phyloP scores from a whole-genome alignment of 2,888 invertebrate genomes.

The Heteromurus nitidus region DNA sequence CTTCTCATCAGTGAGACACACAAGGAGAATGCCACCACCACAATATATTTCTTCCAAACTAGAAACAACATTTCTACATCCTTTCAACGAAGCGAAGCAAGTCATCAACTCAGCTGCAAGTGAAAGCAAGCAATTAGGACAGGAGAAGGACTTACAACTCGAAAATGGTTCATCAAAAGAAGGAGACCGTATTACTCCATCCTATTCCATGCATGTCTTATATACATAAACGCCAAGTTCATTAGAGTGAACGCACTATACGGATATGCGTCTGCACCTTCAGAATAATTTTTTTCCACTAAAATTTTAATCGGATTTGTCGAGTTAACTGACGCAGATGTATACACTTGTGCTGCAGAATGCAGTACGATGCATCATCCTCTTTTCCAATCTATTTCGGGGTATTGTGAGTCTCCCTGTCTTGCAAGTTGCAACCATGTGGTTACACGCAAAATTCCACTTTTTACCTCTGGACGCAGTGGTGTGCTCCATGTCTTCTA shows the following conservation, averaged over 20 bases:
- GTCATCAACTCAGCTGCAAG: conserved; percentile 28
- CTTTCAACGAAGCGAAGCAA: conserved; percentile 15
- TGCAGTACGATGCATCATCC: too few species aligned
- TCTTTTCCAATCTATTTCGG: too few species aligned
- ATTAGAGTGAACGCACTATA: neutral
- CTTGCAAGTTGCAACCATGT: too few species aligned
- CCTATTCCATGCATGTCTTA: too few species aligned
- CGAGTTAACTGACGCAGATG: too few species aligned
- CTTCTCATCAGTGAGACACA: too few species aligned
- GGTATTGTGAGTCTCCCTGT: too few species aligned
- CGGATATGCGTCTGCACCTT: neutral
- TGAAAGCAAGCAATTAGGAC: conserved; percentile 58
- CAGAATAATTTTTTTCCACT: neutral
- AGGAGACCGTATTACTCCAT: conserved; percentile 40
- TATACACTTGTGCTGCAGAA: too few species aligned
- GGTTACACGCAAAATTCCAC: too few species aligned
- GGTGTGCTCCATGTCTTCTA: too few species aligned
- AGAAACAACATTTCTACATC: neutral
- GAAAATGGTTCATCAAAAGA: conserved; percentile 54
- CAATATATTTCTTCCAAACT: conserved; percentile 36
- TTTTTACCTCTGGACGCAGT: too few species aligned
- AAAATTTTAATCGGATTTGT: conserved; percentile 6
- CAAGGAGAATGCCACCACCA: neutral
- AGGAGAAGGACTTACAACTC: conserved; percentile 30
- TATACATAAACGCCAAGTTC: conserved; percentile 8